These are phyloP conservation scores for Chondrosia reniformis DNA, from an alignment of 37 sponge, comb jelly and placozoan species.

Conservation along the genomic window DNA sequence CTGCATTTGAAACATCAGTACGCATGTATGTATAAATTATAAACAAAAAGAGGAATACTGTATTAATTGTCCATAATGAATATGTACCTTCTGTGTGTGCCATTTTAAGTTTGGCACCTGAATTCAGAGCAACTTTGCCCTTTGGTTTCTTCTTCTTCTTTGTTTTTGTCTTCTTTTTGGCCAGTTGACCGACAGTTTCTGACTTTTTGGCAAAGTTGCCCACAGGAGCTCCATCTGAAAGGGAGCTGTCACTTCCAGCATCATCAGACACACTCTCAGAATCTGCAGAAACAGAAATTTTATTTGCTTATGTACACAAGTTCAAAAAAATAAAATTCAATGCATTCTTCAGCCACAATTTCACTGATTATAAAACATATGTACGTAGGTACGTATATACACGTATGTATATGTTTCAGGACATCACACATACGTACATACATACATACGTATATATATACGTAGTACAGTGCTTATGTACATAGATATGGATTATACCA, in stretches of 20 bases:
- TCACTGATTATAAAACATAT: background rate
- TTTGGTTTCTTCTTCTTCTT: conserved; percentile 36
- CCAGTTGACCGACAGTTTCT: background rate
- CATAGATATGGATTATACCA: too few species aligned
- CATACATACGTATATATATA: conserved; percentile 5
- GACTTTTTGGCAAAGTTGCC: conserved; percentile 10
- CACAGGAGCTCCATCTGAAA: conserved; percentile 88
- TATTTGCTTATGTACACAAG: too few species aligned
- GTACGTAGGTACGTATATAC: background rate
- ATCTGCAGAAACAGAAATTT: background rate
- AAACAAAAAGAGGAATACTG: background rate
- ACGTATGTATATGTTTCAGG: background rate
- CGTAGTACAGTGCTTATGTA: too few species aligned
- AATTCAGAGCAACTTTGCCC: conserved; percentile 38
- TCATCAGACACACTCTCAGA: conserved; percentile 10
- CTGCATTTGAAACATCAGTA: too few species aligned
- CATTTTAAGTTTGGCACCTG: conserved; percentile 35
- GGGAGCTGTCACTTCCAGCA: conserved; percentile 88
- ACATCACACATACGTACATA: background rate
- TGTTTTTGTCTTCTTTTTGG: conserved; percentile 20
- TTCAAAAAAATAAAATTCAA: too few species aligned
- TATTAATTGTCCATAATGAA: background rate
- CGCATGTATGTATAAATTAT: too few species aligned
- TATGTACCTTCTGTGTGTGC: conserved; percentile 31
- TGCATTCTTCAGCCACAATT: too few species aligned